Evolutionary conservation across 2,888 invertebrate species (phyloP).

Genomic region (Drosophila nigricruria): DNA sequence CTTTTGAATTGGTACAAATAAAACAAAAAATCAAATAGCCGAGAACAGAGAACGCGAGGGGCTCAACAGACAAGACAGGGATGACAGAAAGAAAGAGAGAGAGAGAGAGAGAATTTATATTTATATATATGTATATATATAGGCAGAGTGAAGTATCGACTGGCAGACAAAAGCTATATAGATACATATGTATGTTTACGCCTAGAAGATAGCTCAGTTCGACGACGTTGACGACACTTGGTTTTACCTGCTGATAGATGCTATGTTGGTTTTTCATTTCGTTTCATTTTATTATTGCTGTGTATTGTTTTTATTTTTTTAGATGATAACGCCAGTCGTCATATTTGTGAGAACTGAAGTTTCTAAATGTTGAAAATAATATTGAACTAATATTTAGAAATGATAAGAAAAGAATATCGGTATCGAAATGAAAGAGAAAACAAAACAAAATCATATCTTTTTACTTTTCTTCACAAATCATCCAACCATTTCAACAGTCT

Average conservation of each 20-base stretch:
- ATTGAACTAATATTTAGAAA: constrained; percentile 37
- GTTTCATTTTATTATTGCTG: constrained; percentile 28
- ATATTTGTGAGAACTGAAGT: constrained; percentile 34
- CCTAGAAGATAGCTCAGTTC: constrained; percentile 33
- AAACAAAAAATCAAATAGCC: constrained; percentile 51
- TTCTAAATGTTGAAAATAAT: constrained; percentile 36
- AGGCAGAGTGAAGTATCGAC: constrained; percentile 1
- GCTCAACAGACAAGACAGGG: constrained; percentile 27
- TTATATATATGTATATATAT: background rate
- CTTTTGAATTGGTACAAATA: constrained; percentile 59
- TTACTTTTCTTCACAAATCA: constrained; percentile 61
- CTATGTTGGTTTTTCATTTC: constrained; percentile 34
- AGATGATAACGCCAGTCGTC: constrained; percentile 31
- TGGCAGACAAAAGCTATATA: constrained; percentile 12
- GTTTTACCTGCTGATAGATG: constrained; percentile 23
- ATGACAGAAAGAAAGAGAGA: constrained; percentile 7
- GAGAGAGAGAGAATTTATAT: constrained; percentile 15
- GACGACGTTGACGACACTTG: constrained; percentile 29
- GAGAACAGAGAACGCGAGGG: constrained; percentile 35
- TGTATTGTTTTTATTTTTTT: constrained; percentile 26
- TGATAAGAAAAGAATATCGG: constrained; percentile 28
- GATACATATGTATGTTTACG: constrained; percentile 13
- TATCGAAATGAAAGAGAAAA: constrained; percentile 31
- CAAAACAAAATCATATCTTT: constrained; percentile 28
- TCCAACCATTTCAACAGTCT: constrained; percentile 54